Base-by-base conservation (phyloP, 2,797 vertebrate species). In the Coregonus ussuriensis region DNA sequence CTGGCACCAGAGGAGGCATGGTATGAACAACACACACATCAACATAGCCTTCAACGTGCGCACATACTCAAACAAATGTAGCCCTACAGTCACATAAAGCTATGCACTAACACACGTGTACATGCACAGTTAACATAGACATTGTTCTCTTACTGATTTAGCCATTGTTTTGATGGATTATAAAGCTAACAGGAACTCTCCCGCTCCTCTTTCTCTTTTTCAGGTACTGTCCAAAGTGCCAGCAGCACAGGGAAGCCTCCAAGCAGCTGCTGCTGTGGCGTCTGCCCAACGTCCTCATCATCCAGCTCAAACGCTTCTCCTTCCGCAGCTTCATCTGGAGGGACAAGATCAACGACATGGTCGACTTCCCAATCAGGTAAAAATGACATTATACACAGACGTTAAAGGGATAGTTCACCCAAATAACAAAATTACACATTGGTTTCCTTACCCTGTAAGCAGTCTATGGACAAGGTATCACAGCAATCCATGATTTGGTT, bases 301-400 rank as follows among this genome's bases (percentile, higher is more conserved):
- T 99, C 84, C 98, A 99, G 92, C 97, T 99, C 41, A 99, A 99
- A 81, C 97, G 98, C 83, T 99, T 99, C 94, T 99, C 98, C 86
- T 99, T 99, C 84, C 95, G 98, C 74, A 99, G 96, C 81, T 99
- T 99, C 90, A 98, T 99, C 84, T 99, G 98, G 98, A 97, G 98
- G 74, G 98, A 99, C 88, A 99, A 99, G 89, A 99, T 99, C 89
- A 99, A 99, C 0, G 98, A 99, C 90, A 97, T 99, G 96, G 98
- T 99, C 25, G 98, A 99, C 88, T 99, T 99, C 68, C 98, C 98
- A 0, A 96, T 99, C 87, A 96, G 97, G 98, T 99, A 33, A 35
- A 15, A 51, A 71, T 13, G 6, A 73, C 29, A 59, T 33, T 33
- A 33, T 29, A 59, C n/a, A 56, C 71, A 56, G 16, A 63, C 53